Conservation (phyloP, 2,888 invertebrate species). For the Zeuzera pyrina region DNA sequence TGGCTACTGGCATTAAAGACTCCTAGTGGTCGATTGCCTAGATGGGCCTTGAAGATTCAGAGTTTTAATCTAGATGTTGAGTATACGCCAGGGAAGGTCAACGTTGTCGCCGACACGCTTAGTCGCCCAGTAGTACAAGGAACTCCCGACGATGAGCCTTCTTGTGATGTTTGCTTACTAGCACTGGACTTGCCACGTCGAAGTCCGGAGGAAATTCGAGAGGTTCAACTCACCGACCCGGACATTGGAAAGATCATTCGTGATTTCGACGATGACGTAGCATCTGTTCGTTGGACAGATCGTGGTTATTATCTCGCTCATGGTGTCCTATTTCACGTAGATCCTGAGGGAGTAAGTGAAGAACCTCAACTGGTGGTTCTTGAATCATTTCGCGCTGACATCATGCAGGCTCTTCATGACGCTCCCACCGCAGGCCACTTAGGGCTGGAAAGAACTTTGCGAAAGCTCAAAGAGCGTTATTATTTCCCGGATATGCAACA, state of each 20-base stretch:
- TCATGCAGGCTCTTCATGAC: no score
- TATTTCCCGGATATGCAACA: neutral
- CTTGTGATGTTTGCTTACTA: no score
- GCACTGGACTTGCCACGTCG: conserved; percentile 17
- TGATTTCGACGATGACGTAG: no score
- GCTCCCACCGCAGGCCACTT: no score
- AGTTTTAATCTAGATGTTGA: conserved; percentile 31
- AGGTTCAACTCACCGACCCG: neutral
- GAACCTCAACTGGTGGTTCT: no score
- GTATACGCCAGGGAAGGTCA: conserved; percentile 36
- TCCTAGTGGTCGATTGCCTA: conserved; percentile 37
- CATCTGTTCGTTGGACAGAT: conserved; percentile 12
- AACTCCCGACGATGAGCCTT: no score
- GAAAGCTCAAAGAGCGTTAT: conserved; percentile 1
- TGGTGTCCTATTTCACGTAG: no score
- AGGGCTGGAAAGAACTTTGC: conserved; percentile 1
- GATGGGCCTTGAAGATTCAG: conserved; percentile 47
- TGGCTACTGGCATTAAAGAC: conserved; percentile 39
- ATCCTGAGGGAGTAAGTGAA: no score
- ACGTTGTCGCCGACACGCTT: no score
- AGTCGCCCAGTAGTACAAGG: no score
- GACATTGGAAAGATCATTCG: no score
- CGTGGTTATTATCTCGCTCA: conserved; percentile 8
- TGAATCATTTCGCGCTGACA: no score
- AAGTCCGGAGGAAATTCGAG: conserved; percentile 2